Percentiles rank a stretch among this genome's conserved stretches.
Conservation (phyloP, 1,140 invertebrate genomes). For the Homalodisca vitripennis region DNA sequence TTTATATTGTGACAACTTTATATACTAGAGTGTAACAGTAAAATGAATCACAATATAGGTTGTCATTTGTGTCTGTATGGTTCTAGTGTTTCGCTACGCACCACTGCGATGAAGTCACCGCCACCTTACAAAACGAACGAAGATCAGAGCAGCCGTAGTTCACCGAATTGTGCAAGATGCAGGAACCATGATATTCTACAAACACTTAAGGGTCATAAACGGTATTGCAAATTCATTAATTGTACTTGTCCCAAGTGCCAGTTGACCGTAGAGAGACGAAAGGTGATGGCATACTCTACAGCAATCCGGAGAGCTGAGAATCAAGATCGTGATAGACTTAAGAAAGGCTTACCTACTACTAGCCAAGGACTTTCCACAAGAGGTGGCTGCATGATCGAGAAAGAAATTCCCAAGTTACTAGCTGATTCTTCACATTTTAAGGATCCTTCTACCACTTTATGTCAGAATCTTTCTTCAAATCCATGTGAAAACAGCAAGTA, state of each 20-base stretch:
- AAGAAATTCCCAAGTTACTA: not conserved
- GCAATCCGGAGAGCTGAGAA: conserved; percentile 54
- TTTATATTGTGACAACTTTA: too few species aligned
- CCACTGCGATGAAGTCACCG: too few species aligned
- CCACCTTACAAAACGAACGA: too few species aligned
- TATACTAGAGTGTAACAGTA: too few species aligned
- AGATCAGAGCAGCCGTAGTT: not conserved
- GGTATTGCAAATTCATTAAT: conserved; percentile 78
- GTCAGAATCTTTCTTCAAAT: not conserved
- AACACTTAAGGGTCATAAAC: conserved; percentile 86
- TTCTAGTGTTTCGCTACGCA: too few species aligned
- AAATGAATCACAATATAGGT: too few species aligned
- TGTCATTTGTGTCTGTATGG: too few species aligned
- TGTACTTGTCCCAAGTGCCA: conserved; percentile 83
- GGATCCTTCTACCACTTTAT: not conserved
- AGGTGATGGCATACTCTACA: conserved; percentile 76
- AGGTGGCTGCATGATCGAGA: too few species aligned
- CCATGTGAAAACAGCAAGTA: not conserved
- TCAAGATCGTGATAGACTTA: conserved; percentile 2
- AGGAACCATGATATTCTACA: conserved; percentile 83
- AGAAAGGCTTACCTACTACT: not conserved
- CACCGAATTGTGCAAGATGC: conserved; percentile 79
- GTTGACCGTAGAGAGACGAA: conserved; percentile 73
- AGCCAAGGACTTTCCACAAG: not conserved
- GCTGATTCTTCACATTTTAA: not conserved